phyloP scores from a whole-genome alignment of 2,797 vertebrate genomes.

The Gastrophryne carolinensis region DNA sequence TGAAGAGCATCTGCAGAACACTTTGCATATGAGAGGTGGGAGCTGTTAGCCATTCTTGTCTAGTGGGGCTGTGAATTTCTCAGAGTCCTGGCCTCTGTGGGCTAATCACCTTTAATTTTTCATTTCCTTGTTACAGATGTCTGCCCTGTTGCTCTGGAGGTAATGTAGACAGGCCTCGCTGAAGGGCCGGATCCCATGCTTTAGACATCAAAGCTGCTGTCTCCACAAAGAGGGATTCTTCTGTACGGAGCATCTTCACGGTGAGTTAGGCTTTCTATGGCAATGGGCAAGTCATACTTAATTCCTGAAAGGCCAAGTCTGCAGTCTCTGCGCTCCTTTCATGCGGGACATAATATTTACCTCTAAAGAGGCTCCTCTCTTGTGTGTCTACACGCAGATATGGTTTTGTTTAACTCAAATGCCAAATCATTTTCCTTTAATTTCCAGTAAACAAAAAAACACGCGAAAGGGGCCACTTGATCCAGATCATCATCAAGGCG shows the following conservation, averaged over 20 bases:
- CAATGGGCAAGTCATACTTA: conserved; percentile 96
- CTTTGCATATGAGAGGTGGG: conserved; percentile 51
- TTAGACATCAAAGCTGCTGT: conserved; percentile 93
- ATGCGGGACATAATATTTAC: conserved; percentile 96
- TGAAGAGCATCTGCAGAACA: conserved; percentile 46
- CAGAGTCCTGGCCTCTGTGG: conserved; percentile 64
- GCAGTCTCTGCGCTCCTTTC: conserved; percentile 85
- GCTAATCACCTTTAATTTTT: conserved; percentile 81
- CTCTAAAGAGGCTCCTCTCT: conserved; percentile 83
- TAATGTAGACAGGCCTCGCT: conserved; percentile 85
- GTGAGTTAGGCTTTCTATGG: conserved; percentile 99
- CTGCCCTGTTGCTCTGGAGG: conserved; percentile 79
- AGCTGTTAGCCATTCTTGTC: conserved; percentile 57
- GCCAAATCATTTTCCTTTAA: conserved; percentile 79
- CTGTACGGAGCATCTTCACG: conserved; percentile 99
- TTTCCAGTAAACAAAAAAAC: conserved; percentile 78
- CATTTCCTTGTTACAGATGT: conserved; percentile 84
- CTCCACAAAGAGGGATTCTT: conserved; percentile 94
- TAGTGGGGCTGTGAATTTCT: conserved; percentile 58
- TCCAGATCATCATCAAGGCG: conserved; percentile 77
- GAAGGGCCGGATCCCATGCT: conserved; percentile 88
- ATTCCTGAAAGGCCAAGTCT: conserved; percentile 92
- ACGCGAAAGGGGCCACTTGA: conserved; percentile 79
- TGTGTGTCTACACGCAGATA: conserved; percentile 81
- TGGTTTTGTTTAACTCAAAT: conserved; percentile 76